Evolutionary conservation across 1,140 invertebrate species (phyloP), one percentile per base, ranked within the genome.

Genomic region (Formica exsecta): DNA sequence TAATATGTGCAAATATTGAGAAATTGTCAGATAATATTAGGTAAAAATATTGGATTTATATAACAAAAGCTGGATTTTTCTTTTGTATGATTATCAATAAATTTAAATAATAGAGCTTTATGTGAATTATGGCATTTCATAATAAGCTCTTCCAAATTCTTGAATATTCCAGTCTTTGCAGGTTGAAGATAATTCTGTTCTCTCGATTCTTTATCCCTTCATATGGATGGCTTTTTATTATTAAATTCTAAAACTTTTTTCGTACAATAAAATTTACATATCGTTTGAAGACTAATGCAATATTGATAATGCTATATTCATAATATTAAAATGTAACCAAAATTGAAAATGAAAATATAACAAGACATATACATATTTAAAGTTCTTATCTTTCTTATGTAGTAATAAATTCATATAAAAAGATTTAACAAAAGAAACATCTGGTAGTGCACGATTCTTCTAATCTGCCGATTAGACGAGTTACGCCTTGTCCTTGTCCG

Each of bases 91-190:
- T 36, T 13, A 80, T 54, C 32, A 57, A 71, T 59, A 81, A 81
- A 81, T 73, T 71, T 61, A 61, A 71, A 81, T 51, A 73, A 32
- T 81, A 38, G 22, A 73, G 38, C 38, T 81, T 81, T 59, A 51
- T 51, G 16, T 73, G 25, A 81, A 11, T 73, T 38, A 57, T 38
- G 41, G 1, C 54, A 29, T 61, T 36, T 11, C 13, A 74, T 83
- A 81, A 61, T 73, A 29, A 81, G 51, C 54, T 32, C 9, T 51
- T 38, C 54, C 13, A 44, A 74, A 83, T 74, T 74, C 62, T 41
- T 25, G 13, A 83, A 44, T 7, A 80, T 68, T 80, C 22, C 41
- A 44, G 19, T 48, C 70, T 48, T 48, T 54, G 68, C 68, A 51
- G 25, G 22, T 29, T 57, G 7, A 81, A 73, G 70, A 61, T 57